Base-by-base conservation (phyloP, 2,888 invertebrate species). In the Nemotelus nigrinus region DNA sequence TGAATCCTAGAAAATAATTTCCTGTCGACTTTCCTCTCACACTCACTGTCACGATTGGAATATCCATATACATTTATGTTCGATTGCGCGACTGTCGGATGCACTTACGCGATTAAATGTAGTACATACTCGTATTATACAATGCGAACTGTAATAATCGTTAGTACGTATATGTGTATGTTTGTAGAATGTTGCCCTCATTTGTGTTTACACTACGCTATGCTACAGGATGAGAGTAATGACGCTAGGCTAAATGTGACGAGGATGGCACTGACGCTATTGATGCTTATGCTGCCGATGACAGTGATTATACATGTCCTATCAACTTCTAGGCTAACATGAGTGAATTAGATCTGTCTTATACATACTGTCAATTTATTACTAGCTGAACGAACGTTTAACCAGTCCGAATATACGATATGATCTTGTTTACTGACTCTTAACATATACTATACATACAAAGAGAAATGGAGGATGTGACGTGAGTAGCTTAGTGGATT, bases 321-420 rank as follows among this genome's bases (percentile, higher is more conserved):
- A 70, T 8, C 50, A 48, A 47, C 48, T 47, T 63, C 74, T 60
- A 74, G 48, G 70, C 55, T 70, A 74, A 25, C 39, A 72, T 10
- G 58, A 60, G 48, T 47, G 60, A 50, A 48, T 63, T 50, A 41
- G 60, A 41, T 63, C 48, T 63, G 10, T 44, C 74, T 60, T 60
- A 45, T 47, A 25, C 43, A 63, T 63, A 74, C 39, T 6, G 41
- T 60, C 60, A 47, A 60, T 74, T 48, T 48, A 74, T 60, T 74
- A 60, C 44, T 44, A 57, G 43, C 63, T 63, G 8, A 63, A 10
- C 55, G 47, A 74, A 74, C 60, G 41, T 0, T 74, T 74, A 60
- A 60, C 74, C 74, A 60, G 60, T 74, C 60, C 39, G 60, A 48
- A 60, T 74, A 57, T 48, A 74, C 74, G 60, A 74, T 50, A 60